Evolutionary conservation across 2,888 invertebrate species (phyloP).

Genomic region (Drosophila glabriapex): DNA sequence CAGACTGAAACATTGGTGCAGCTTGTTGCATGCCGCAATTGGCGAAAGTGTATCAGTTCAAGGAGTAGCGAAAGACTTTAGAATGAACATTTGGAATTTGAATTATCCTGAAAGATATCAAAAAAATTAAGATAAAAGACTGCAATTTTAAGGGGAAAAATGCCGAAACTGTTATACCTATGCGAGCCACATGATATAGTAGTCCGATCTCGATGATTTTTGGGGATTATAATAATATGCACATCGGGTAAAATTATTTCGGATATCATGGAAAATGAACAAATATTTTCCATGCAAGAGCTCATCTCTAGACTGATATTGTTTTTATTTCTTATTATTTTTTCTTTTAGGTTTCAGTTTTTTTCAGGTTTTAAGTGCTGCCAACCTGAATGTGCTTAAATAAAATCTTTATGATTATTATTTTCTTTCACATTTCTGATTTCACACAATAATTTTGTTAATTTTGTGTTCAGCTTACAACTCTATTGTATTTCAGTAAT

Average conservation of each 20-base stretch:
- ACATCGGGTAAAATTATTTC: background rate
- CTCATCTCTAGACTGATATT: background rate
- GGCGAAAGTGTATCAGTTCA: constrained; percentile 16
- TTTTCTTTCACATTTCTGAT: background rate
- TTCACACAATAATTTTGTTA: background rate
- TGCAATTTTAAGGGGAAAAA: background rate
- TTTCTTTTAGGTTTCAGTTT: background rate
- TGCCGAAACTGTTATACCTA: too few relatives aligned
- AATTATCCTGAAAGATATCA: background rate
- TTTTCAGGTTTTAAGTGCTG: too few relatives aligned
- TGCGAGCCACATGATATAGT: background rate
- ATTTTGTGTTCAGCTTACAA: background rate
- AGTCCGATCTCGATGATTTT: background rate
- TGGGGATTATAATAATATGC: background rate
- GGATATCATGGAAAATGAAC: background rate
- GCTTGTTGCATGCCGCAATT: constrained; percentile 3
- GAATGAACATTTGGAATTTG: background rate
- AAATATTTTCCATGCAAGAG: background rate
- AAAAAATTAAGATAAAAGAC: background rate
- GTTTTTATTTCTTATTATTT: background rate
- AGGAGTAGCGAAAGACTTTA: background rate
- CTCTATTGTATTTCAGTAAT: background rate
- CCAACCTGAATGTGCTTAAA: background rate
- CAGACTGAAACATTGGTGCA: constrained; percentile 44
- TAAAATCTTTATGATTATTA: background rate